Percentiles rank a stretch among this genome's conserved stretches.
phyloP scores from a whole-genome alignment of 2,797 vertebrate genomes.

The Melanogrammus aeglefinus region DNA sequence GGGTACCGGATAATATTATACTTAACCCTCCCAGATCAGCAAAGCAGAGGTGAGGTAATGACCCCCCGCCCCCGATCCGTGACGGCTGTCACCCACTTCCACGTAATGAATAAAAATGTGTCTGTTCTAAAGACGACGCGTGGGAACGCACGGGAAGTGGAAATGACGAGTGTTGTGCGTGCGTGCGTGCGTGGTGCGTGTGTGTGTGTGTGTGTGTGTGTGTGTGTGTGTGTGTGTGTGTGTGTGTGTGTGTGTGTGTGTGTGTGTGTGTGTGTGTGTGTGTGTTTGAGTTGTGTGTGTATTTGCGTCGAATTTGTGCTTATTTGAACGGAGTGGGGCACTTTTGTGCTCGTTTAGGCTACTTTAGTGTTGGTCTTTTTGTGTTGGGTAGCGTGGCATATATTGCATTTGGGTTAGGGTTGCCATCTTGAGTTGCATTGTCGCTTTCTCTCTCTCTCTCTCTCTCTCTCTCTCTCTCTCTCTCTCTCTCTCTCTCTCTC shows the following conservation, averaged over 20 bases:
- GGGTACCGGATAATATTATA: too few relatives aligned
- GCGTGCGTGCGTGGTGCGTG: not conserved
- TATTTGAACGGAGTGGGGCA: too few relatives aligned
- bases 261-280: slow-evolving; percentile 3
- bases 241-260: not conserved
- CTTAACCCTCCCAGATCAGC: too few relatives aligned
- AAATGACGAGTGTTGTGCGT: not conserved
- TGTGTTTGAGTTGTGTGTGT: not conserved
- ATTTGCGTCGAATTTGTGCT: not conserved
- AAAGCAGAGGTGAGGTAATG: too few relatives aligned
- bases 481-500: too few relatives aligned
- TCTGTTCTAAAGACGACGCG: not conserved
- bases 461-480: too few relatives aligned
- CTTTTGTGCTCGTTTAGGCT: too few relatives aligned
- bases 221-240: not conserved
- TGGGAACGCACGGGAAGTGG: not conserved
- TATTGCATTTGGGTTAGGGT: too few relatives aligned
- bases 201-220: not conserved
- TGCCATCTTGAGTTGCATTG: too few relatives aligned
- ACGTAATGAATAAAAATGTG: slow-evolving; percentile 31
- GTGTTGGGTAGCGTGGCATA: too few relatives aligned
- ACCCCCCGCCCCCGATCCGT: not conserved
- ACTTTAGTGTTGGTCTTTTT: not conserved
- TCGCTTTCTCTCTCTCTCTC: too few relatives aligned
- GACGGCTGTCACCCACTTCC: slow-evolving; percentile 22